Evolutionary conservation across 2,888 invertebrate genomes (phyloP), one percentile per base, ranked within the genome.

Genomic region (Orgyia antiqua): DNA sequence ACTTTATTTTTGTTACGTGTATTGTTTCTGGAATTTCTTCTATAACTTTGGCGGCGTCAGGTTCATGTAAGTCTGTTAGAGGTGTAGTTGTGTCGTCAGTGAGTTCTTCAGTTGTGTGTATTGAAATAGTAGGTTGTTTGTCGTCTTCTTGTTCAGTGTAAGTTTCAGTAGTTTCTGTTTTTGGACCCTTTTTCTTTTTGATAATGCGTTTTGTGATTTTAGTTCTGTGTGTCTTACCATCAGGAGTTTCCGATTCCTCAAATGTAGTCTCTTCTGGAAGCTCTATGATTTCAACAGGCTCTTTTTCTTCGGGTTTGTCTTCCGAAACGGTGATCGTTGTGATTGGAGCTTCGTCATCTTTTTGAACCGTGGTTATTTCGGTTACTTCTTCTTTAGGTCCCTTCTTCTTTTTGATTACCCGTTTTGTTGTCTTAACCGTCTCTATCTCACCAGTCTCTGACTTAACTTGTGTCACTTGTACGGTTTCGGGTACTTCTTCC

Each of bases 401-500:
- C 60, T 38, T 40, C 23, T 39, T 42, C 18, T 42, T 51, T 24
- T 45, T 69, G 12, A 60, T 10, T 48, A 60, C 48, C 4, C 40
- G 41, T 50, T 56, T 30, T 45, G 59, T 40, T 0, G 47, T 53
- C 23, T 45, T 58, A 0, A 54, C 33, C 2, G 45, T 36, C 7
- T 26, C 10, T 4, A 27, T 30, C n/a, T 53, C 51, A 24, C 62
- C 75, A 29, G 45, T 57, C 18, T 61, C 60, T 6, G 18, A 29
- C 8, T 33, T 29, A 1, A 67, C 57, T 40, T 47, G 65, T 1
- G 59, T 57, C 2, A 74, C 58, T 42, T 75, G 68, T 1, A 82
- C 68, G 42, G 74, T 58, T 50, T 78, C 73, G 15, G 84, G 78
- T 68, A 45, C 15, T 30, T 57, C 58, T 26, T 57, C 49, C 9